Conservation (phyloP, 2,113 vertebrate species). For the Oncorhynchus clarkii region DNA sequence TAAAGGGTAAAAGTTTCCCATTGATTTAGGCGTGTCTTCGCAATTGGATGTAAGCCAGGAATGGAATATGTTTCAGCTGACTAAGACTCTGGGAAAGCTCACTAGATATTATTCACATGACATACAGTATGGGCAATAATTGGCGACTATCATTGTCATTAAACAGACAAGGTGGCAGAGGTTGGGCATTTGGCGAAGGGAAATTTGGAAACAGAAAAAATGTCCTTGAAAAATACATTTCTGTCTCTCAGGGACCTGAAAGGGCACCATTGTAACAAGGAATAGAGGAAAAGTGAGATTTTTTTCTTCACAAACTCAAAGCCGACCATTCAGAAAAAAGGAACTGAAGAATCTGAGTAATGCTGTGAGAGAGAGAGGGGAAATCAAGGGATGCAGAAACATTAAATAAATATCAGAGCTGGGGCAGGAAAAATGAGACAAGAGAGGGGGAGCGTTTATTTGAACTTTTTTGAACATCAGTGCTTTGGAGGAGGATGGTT, state of each 20-base stretch:
- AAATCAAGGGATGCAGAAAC: background rate
- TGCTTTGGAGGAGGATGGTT: background rate
- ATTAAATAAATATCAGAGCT: conserved; percentile 7
- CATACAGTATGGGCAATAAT: background rate
- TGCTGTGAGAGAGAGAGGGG: conserved; percentile 1
- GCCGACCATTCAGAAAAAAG: conserved; percentile 21
- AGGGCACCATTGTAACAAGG: conserved; percentile 25
- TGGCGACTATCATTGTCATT: background rate
- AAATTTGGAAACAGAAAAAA: background rate
- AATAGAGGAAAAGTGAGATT: no score
- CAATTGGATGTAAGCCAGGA: background rate
- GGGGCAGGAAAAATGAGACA: background rate
- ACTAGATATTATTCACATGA: background rate
- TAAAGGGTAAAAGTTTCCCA: conserved; percentile 6
- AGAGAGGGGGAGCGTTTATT: background rate
- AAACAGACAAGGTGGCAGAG: background rate
- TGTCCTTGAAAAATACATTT: background rate
- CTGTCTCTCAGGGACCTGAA: conserved; percentile 10
- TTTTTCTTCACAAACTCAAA: conserved; percentile 10
- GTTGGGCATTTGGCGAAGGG: background rate
- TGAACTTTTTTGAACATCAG: background rate
- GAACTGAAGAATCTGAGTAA: conserved; percentile 27
- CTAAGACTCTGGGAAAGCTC: background rate
- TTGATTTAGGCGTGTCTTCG: background rate
- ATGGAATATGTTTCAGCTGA: background rate